Base-by-base conservation (phyloP, 2,113 vertebrate species). In the Tyrannus savana region DNA sequence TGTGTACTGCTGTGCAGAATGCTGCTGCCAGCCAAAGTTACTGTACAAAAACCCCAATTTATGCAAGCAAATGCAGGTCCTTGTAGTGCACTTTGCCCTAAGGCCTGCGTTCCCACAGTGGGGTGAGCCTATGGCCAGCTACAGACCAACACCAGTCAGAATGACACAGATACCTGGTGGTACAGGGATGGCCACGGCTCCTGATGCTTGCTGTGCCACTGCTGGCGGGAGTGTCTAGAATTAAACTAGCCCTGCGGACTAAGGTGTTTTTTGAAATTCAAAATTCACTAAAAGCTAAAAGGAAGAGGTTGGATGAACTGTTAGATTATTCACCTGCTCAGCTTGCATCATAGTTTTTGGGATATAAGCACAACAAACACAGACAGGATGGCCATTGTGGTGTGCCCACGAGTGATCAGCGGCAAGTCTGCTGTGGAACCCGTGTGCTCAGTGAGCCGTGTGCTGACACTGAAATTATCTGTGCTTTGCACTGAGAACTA, bases 201-300 rank as follows among this genome's bases (percentile, higher is more conserved):
- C 5, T 13, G 35, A 9, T 0, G 0, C 63, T 37, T 2, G 0
- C 2, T 0, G 46, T 27, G 85, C 63, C 39, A 3, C 10, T 6
- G 16, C 73, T 55, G 5, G 6, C 0, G 0, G 19, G 4, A 30
- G 12, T 8, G 23, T 56, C 74, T 58, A 4, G 31, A 52, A 19
- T 73, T 49, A 44, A 80, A 31, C 31, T 18, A 22, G 8, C 24
- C 17, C 41, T n/a, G 39, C 25, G 9, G 21, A 16, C 74, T 1
- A 3, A 53, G 39, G 12, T 42, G 66, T 1, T 75, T 75, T 79
- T 13, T 46, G 33, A 67, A 84, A 84, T 12, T 37, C 5, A 35
- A 39, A 50, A 39, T 39, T 25, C 39, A 31, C 44, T 44, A 24
- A 79, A 68, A 64, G 37, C 23, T 50, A 8, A 56, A 55, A 73